These are phyloP conservation scores for Balaenoptera acutorostrata DNA, from an alignment of 2,113 vertebrate species.

Conservation along the genomic window DNA sequence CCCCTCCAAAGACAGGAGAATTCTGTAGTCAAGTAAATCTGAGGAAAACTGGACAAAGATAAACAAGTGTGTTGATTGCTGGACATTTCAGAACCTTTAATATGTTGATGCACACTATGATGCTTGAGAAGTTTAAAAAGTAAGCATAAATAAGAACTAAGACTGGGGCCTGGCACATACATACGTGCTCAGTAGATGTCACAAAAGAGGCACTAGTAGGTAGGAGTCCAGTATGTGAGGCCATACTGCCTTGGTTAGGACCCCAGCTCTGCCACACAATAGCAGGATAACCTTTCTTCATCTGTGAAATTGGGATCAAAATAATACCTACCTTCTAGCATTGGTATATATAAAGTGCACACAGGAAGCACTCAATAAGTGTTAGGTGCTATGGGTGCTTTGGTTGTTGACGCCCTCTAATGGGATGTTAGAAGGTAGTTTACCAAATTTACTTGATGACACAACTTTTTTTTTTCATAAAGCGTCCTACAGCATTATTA, in stretches of 20 bases:
- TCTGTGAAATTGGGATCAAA: neutral
- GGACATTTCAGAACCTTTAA: neutral
- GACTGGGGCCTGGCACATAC: neutral
- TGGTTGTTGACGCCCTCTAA: neutral
- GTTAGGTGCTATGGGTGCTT: neutral
- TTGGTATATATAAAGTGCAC: neutral
- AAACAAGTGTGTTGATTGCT: neutral
- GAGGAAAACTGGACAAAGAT: neutral
- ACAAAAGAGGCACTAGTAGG: neutral
- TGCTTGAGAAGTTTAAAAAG: neutral
- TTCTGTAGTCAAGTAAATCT: neutral
- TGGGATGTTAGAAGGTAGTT: neutral
- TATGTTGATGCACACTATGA: neutral
- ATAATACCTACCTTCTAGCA: neutral
- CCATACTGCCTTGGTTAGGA: neutral
- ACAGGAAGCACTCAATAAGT: neutral
- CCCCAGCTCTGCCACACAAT: neutral
- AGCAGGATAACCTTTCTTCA: neutral
- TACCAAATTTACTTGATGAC: neutral
- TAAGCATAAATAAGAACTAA: neutral
- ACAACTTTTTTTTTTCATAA: neutral
- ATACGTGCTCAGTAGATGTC: fast-evolving
- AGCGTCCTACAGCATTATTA: neutral
- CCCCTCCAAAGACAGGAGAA: neutral
- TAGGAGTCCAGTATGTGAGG: neutral